Evolutionary conservation across 2,797 vertebrate species (phyloP).

Genomic region (Perodicticus potto): DNA sequence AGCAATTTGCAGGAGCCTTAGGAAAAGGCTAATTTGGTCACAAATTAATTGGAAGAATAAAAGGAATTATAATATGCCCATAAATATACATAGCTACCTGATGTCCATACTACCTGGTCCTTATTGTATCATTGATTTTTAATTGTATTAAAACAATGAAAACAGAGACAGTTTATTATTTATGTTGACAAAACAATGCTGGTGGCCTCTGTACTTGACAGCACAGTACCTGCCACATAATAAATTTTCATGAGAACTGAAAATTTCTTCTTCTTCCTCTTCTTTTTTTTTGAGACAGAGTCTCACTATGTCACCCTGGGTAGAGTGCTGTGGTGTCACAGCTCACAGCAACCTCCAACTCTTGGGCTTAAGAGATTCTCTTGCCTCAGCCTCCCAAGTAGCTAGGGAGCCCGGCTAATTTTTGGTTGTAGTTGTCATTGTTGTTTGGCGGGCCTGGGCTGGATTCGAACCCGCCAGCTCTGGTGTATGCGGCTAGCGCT

Average conservation of each 20-base stretch:
- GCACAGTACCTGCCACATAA: too few species aligned
- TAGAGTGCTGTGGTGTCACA: too few species aligned
- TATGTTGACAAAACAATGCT: not conserved
- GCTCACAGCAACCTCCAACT: too few species aligned
- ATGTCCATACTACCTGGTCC: not conserved
- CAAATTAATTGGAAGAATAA: constrained; percentile 19
- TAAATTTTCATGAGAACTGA: not conserved
- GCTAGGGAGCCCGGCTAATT: too few species aligned
- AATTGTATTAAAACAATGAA: not conserved
- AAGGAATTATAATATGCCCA: not conserved
- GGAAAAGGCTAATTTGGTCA: not conserved
- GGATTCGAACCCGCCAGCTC: too few species aligned
- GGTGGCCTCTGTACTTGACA: not conserved
- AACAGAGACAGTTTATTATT: not conserved
- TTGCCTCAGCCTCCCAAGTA: too few species aligned
- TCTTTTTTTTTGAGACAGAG: not conserved
- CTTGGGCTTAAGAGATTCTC: too few species aligned
- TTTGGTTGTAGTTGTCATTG: too few species aligned
- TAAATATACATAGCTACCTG: not conserved
- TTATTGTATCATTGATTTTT: not conserved
- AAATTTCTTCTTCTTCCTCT: not conserved
- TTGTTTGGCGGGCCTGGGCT: too few species aligned
- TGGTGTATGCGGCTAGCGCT: too few species aligned
- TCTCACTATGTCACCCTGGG: too few species aligned
- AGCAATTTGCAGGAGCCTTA: not conserved